Conservation (phyloP, 2,113 vertebrate genomes). For the Riparia riparia region DNA sequence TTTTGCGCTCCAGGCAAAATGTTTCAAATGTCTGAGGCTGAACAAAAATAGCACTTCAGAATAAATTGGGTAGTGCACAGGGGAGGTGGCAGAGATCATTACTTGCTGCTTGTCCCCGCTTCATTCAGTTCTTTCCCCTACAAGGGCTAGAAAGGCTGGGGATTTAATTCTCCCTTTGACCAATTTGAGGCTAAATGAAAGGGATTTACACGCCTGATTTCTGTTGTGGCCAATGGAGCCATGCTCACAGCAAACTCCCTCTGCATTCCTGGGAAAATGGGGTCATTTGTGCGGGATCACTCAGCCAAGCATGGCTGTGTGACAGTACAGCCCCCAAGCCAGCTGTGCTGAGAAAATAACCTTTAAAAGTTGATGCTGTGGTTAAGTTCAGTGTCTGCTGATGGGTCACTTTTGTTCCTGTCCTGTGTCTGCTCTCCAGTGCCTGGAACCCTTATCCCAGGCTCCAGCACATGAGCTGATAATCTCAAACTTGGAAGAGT, state of each 20-base stretch:
- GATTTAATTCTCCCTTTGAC: background rate
- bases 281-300: background rate
- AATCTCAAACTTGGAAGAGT: background rate
- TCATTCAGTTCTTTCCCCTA: background rate
- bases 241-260: background rate
- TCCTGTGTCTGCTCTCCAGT: background rate
- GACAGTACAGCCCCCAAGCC: background rate
- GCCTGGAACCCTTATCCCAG: background rate
- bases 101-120: background rate
- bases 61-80: background rate
- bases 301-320: background rate
- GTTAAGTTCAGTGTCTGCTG: background rate
- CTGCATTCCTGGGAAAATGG: constrained; percentile 36
- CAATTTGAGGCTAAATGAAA: background rate
- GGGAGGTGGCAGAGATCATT: background rate
- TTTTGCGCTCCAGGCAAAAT: background rate
- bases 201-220: background rate
- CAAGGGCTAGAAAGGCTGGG: background rate
- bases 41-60: constrained; percentile 19
- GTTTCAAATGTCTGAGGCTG: background rate
- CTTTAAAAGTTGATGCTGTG: background rate
- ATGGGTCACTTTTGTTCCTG: background rate
- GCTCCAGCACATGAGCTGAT: background rate
- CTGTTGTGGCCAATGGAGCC: background rate
- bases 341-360: background rate